These are phyloP conservation scores for Sylvia borin DNA, from an alignment of 2,797 vertebrate species.

Conservation along the genomic window DNA sequence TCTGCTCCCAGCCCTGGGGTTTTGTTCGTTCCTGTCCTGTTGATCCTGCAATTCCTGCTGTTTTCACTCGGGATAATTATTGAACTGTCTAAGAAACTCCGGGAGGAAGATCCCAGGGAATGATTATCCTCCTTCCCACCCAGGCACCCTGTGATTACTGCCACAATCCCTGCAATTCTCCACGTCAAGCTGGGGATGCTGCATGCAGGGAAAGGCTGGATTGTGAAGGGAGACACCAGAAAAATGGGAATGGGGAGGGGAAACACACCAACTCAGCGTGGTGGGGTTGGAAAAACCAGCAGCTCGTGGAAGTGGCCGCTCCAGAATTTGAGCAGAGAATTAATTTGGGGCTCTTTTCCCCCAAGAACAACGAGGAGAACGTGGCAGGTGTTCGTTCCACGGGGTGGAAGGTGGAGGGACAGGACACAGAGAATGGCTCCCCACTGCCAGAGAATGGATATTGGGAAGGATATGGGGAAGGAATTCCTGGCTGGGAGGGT, in stretches of 20 bases:
- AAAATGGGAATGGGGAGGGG: not conserved
- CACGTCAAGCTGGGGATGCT: not conserved
- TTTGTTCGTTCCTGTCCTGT: not conserved
- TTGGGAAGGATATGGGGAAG: fast-evolving
- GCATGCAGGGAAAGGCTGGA: not conserved
- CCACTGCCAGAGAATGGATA: not conserved
- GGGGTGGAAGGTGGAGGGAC: not conserved
- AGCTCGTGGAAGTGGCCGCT: fast-evolving
- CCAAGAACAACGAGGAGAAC: not conserved
- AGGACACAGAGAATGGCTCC: not conserved
- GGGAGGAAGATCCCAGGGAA: not conserved
- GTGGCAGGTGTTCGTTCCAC: fast-evolving
- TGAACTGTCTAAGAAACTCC: not conserved
- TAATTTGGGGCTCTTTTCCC: not conserved
- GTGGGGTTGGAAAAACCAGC: not conserved
- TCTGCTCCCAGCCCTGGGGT: not conserved
- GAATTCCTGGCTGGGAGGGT: not conserved
- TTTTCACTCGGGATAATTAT: not conserved
- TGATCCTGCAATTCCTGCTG: not conserved
- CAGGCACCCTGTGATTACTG: not conserved
- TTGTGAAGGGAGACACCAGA: not conserved
- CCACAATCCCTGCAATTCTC: slow-evolving; percentile 2
- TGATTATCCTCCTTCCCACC: not conserved
- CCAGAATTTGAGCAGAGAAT: not conserved
- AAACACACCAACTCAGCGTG: not conserved